Base-by-base conservation (phyloP, 2,113 vertebrate genomes). In the Bettongia penicillata region DNA sequence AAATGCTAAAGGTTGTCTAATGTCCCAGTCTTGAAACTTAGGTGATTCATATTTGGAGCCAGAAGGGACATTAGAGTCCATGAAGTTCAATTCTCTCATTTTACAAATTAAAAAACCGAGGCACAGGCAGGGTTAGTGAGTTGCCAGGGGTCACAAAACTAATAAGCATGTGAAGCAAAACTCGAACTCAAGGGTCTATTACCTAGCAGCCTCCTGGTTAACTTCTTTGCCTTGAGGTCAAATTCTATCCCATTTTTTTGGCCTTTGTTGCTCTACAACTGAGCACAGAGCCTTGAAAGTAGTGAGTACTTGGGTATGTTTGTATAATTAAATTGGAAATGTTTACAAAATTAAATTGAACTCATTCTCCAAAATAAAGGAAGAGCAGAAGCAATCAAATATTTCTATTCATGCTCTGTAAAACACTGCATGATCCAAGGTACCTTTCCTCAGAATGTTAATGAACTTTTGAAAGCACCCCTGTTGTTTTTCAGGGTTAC, bases 291-390 rank as follows among this genome's bases (percentile, higher is more conserved):
- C 94, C 91, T 96, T 94, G 95, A 25, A 93, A 51, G 61, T 57
- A 55, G 53, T 51, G 92, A 91, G 28, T 91, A 90, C 3, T 93
- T 92, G 94, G 51, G 92, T 84, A 23, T 19, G 23, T n/a, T 97
- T 91, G 49, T 25, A 16, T 26, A 52, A 52, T 52, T 52, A 52
- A 52, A 52, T 57, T 61, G 26, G 57, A 31, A 31, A 61, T 61
- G 57, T 28, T 31, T 31, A 2, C 31, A 61, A 61, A 84, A 84
- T 22, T n/a, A 77, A 77, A 3, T n/a, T 77, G 5, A 77, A 77
- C n/a, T n/a, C 5, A 16, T 16, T 43, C 68, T 84, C n/a, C n/a
- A 84, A 84, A 22, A 31, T n/a, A n/a, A 77, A 84, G n/a, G n/a
- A 22, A 19, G 43, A n/a, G 11, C 7, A 43, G 19, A n/a, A 43